Evolutionary conservation across 2,113 vertebrate species (phyloP).

Genomic region (Lagenorhynchus albirostris): DNA sequence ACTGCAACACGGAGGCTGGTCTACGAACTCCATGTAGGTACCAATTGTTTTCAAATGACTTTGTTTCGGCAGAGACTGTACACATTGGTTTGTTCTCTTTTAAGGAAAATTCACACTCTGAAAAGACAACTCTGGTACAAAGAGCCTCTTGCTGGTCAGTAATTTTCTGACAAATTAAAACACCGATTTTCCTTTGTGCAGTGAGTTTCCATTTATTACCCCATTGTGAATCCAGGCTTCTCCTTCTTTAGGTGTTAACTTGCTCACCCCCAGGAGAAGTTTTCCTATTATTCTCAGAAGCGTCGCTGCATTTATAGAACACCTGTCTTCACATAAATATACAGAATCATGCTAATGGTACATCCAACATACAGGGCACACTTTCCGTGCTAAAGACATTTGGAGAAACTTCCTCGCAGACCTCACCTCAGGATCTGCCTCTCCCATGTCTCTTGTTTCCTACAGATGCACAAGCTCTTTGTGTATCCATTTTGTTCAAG

Average conservation of each 20-base stretch:
- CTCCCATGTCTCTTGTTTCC: accelerated
- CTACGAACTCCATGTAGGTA: background rate
- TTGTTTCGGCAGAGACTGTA: background rate
- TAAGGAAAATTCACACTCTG: background rate
- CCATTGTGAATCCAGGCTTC: constrained; percentile 8
- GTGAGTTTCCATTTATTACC: background rate
- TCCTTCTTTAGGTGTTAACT: background rate
- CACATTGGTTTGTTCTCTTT: background rate
- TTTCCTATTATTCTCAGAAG: background rate
- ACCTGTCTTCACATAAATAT: background rate
- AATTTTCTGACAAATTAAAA: constrained; percentile 52
- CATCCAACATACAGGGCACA: accelerated
- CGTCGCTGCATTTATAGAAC: background rate
- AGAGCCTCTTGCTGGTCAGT: background rate
- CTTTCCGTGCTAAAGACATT: background rate
- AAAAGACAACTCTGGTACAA: background rate
- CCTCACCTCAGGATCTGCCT: background rate
- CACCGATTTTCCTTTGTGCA: background rate
- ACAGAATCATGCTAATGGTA: background rate
- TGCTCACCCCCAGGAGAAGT: background rate
- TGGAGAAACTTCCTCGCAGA: background rate
- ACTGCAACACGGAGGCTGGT: background rate
- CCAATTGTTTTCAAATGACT: background rate
- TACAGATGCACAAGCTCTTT: no score
- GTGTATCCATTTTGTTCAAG: background rate